Conservation (phyloP, 2,113 vertebrate genomes). For the Macrotus californicus region DNA sequence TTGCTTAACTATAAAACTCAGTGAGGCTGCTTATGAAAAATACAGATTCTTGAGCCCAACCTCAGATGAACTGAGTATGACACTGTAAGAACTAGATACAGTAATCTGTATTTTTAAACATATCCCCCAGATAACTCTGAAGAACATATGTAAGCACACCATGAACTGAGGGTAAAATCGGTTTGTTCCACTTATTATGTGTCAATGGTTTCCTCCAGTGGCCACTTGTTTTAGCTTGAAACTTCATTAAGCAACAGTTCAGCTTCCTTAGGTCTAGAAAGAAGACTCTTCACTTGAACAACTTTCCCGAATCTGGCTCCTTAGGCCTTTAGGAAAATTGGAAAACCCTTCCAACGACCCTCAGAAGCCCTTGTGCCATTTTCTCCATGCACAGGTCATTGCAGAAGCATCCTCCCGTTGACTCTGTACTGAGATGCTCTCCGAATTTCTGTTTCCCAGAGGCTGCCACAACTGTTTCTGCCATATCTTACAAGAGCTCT, state of each 20-base stretch:
- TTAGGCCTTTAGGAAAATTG: background rate
- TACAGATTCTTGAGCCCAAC: background rate
- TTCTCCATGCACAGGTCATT: background rate
- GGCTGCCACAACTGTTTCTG: background rate
- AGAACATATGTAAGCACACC: background rate
- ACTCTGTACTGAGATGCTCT: background rate
- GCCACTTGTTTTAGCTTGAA: background rate
- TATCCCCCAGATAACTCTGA: background rate
- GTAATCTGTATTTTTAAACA: background rate
- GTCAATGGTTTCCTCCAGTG: background rate
- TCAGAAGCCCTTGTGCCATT: too few relatives aligned
- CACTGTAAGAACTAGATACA: background rate
- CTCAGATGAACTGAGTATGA: background rate
- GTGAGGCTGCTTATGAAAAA: background rate
- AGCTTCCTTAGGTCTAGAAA: background rate
- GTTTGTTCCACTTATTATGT: rapidly evolving
- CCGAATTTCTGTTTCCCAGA: background rate
- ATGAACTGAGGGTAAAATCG: background rate
- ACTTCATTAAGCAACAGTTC: background rate
- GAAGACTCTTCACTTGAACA: background rate
- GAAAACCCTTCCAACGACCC: background rate
- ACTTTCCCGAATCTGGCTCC: background rate
- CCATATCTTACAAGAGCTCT: background rate
- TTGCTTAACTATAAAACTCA: background rate
- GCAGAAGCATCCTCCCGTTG: background rate